These are phyloP conservation scores for Carcharodon carcharias DNA, from an alignment of 2,797 vertebrate genomes.

Conservation along the genomic window DNA sequence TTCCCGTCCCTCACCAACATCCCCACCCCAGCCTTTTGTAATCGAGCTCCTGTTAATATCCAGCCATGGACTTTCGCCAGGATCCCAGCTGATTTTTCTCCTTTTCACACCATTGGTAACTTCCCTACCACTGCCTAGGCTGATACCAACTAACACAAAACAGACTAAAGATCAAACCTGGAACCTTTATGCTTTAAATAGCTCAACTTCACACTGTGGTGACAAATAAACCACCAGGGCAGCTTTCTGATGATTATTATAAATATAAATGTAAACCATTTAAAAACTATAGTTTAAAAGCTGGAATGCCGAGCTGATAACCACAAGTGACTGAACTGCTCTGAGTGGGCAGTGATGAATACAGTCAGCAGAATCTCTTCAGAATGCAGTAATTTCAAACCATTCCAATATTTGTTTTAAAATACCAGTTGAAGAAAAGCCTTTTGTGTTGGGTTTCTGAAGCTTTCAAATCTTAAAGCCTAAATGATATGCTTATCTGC, in stretches of 20 bases:
- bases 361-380: not conserved
- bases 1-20: too few relatives aligned
- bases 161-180: not conserved
- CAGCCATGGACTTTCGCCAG: not conserved
- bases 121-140: not conserved
- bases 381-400: not conserved
- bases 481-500: not conserved
- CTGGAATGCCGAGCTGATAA: not conserved
- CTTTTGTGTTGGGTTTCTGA: not conserved
- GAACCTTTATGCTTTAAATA: not conserved
- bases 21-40: too few relatives aligned
- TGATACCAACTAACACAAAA: not conserved
- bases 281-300: not conserved
- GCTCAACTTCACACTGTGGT: not conserved
- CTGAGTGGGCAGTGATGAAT: not conserved
- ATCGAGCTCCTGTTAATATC: not conserved
- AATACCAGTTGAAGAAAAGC: conserved; percentile 6
- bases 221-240: not conserved
- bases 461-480: not conserved
- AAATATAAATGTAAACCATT: not conserved
- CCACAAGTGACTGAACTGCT: not conserved
- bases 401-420: not conserved
- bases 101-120: not conserved
- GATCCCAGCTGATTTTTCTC: not conserved
- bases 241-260: not conserved